phyloP scores from a whole-genome alignment of 2,113 vertebrate genomes.

The Chlamydotis undulata region DNA sequence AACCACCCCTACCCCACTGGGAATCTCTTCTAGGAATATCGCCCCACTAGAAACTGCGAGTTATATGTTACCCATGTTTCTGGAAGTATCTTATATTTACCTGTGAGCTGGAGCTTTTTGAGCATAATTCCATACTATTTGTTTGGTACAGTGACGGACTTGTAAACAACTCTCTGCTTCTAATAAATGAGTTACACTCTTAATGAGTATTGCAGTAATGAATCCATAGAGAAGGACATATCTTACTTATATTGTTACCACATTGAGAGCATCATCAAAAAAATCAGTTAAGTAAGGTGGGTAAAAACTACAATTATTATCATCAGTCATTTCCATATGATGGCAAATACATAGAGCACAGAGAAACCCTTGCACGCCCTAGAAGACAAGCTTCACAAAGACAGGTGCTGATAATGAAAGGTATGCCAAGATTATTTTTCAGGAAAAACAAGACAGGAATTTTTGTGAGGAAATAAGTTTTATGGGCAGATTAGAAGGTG shows the following conservation, averaged over 20 bases:
- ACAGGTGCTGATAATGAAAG: conserved; percentile 24
- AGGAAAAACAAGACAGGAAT: neutral
- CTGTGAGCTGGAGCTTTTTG: neutral
- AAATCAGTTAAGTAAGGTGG: neutral
- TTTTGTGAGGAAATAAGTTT: conserved; percentile 21
- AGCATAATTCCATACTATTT: neutral
- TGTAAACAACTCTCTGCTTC: neutral
- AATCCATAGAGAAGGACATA: neutral
- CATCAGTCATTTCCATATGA: conserved; percentile 4
- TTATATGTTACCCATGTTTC: neutral
- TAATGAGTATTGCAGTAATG: neutral
- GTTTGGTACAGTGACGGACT: neutral
- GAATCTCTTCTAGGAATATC: neutral
- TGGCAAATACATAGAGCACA: neutral
- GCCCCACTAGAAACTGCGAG: rapidly evolving
- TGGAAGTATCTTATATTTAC: neutral
- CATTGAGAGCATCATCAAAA: neutral
- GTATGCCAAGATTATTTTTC: conserved; percentile 14
- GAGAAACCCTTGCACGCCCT: neutral
- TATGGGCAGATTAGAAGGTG: neutral
- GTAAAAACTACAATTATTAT: neutral
- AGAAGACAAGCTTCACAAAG: neutral
- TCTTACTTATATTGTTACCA: neutral
- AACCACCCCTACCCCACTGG: rapidly evolving
- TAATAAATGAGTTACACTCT: neutral